Evolutionary conservation across 2,888 invertebrate species (phyloP), one percentile per base, ranked within the genome.

Genomic region (Gastrophysa polygoni): DNA sequence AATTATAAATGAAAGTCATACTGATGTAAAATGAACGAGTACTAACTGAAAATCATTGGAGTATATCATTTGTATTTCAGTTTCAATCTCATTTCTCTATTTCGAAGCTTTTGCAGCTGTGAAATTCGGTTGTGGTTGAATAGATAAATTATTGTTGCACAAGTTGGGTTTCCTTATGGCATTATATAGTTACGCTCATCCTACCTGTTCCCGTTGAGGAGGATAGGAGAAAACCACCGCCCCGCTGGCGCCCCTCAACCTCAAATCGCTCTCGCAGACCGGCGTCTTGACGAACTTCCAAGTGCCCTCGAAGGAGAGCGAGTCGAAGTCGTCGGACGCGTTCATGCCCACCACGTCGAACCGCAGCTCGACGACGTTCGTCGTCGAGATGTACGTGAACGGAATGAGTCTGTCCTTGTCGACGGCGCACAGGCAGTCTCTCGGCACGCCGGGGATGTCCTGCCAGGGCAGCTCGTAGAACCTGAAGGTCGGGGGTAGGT

Each of bases 331-430:
- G 75, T 95, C 93, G 16, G 91, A 83, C 1, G 93, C 88, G 66
- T 91, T 88, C 96, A 96, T 94, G 71, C 90, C 89, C 59, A 87
- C 85, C 14, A 94, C 91, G 69, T 90, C 89, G 75, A 95, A 94
- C 73, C 90, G 89, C 34, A 95, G 84, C 78, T 94, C 93, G 11
- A 93, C 88, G 32, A 91, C 87, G 69, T 89, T 88, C 55, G 91
- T 87, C 11, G 89, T 87, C 8, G 93, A 93, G 34, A 89, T 88
- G 77, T 92, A 91, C 69, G 90, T 91, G 77, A 91, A 91, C 11
- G 90, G 90, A 62, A 89, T 79, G 43, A 76, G 64, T 59, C 72
- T 80, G 75, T 75, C 80, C 57, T 74, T 79, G 55, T 80, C 76
- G 21, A 78, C 88, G 77, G 91, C 90, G 82, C 93, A 93, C 61